Evolutionary conservation across 2,113 vertebrate species (phyloP), one percentile per base, ranked within the genome.

Genomic region (Chaetorhynchus papuensis): DNA sequence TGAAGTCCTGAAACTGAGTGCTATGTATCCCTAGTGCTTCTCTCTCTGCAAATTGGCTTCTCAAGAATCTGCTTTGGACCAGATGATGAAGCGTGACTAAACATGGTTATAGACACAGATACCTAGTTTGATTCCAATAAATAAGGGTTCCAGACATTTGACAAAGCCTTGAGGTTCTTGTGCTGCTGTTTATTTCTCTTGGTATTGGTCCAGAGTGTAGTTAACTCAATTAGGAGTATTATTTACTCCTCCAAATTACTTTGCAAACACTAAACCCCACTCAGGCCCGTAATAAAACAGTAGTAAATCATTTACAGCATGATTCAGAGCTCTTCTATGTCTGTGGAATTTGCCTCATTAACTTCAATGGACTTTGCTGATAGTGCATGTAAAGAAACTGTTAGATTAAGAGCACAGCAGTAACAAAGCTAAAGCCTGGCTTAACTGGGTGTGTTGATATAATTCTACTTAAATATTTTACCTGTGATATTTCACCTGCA

Each of bases 331-430:
- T 81, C 30, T 66, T 94, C 80, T 83, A 1, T 75, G 28, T 71
- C 56, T 81, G 19, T 89, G 54, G 23, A 95, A 90, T 83, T 81
- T 90, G 69, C 89, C 33, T 93, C 65, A 47, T 96, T 94, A 96
- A 91, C 54, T 94, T 84, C 83, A 78, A 39, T 42, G 61, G 64
- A 76, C 33, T 89, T 87, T 75, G 37, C 84, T 89, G 87, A 56
- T 47, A 44, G 77, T 31, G 33, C 35, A 42, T 3, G 4, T 70
- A 66, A 75, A 78, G 53, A 78, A 41, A 49, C 16, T 71, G 60
- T 42, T 87, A 82, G 21, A 49, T 91, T 70, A 82, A 82, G 22
- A 84, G 17, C 33, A 54, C 15, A 64, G 56, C 11, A 74, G 26
- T 27, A 72, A 15, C 35, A 84, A 87, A 79, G 30, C 4, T 68